Evolutionary conservation across 2,113 vertebrate species (phyloP).

Genomic region (Tympanuchus pallidicinctus): DNA sequence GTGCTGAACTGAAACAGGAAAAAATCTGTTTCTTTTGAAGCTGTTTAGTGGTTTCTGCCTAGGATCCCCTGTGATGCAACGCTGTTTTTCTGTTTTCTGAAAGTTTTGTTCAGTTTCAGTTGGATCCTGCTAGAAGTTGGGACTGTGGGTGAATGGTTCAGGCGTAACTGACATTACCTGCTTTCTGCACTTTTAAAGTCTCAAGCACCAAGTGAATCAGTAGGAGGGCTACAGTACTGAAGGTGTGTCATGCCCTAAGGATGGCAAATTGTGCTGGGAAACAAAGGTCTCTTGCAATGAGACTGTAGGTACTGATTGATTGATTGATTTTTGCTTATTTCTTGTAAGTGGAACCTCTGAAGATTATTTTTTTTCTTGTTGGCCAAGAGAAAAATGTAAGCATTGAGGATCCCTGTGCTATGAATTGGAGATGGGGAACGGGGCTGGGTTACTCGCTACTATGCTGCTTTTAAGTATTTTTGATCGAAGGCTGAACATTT

Average conservation of each 20-base stretch:
- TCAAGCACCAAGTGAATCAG: rapidly evolving
- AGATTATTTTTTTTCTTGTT: background rate
- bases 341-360: rapidly evolving
- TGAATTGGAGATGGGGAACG: background rate
- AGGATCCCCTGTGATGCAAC: background rate
- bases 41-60: background rate
- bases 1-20: background rate
- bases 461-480: background rate
- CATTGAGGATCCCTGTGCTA: background rate
- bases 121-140: background rate
- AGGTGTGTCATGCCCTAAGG: background rate
- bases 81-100: background rate
- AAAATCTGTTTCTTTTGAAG: background rate
- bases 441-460: background rate
- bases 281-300: background rate
- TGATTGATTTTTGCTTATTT: background rate
- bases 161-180: rapidly evolving
- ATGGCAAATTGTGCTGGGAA: background rate
- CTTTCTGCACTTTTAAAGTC: too few species aligned
- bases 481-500: background rate
- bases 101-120: background rate
- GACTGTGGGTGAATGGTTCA: background rate
- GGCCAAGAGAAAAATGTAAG: background rate
- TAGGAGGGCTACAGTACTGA: background rate
- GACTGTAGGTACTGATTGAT: background rate